Evolutionary conservation across 2,888 invertebrate species (phyloP).

Genomic region (Zeuzera pyrina): DNA sequence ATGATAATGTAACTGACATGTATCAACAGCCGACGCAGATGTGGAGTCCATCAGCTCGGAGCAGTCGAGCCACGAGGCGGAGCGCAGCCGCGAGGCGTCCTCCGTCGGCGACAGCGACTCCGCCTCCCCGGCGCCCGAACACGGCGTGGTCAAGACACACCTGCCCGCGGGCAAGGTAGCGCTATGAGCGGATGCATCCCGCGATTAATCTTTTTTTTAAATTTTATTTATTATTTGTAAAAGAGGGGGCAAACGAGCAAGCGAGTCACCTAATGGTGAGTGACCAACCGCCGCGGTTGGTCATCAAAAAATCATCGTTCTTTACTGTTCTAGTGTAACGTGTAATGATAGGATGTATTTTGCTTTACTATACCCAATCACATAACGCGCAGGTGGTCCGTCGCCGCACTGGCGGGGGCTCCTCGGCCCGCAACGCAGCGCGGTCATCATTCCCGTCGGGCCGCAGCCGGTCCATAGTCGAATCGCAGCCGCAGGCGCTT

Average conservation of each 20-base stretch:
- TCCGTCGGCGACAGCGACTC: conserved; percentile 62
- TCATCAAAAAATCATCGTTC: too few relatives aligned
- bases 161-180: conserved; percentile 81
- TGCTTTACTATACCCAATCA: too few relatives aligned
- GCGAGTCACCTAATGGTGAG: too few relatives aligned
- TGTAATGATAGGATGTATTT: too few relatives aligned
- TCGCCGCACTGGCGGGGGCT: conserved; percentile 59
- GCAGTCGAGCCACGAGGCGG: conserved; percentile 52
- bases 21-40: conserved; percentile 39
- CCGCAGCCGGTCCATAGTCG: too few relatives aligned
- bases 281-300: too few relatives aligned
- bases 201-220: too few relatives aligned
- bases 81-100: conserved; percentile 56
- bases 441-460: conserved; percentile 79
- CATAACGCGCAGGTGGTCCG: conserved; percentile 71
- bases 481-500: conserved; percentile 37
- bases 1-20: neutral
- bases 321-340: too few relatives aligned
- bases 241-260: too few relatives aligned
- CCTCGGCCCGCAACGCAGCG: conserved; percentile 39
- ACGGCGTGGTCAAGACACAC: conserved; percentile 76
- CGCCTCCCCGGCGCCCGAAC: conserved; percentile 71
- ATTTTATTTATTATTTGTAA: neutral
- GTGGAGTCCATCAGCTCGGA: conserved; percentile 58
- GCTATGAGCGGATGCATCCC: neutral